Evolutionary conservation across 2,797 vertebrate species (phyloP), one percentile per base, ranked within the genome.

Genomic region (Pangasius sanitwongsei): DNA sequence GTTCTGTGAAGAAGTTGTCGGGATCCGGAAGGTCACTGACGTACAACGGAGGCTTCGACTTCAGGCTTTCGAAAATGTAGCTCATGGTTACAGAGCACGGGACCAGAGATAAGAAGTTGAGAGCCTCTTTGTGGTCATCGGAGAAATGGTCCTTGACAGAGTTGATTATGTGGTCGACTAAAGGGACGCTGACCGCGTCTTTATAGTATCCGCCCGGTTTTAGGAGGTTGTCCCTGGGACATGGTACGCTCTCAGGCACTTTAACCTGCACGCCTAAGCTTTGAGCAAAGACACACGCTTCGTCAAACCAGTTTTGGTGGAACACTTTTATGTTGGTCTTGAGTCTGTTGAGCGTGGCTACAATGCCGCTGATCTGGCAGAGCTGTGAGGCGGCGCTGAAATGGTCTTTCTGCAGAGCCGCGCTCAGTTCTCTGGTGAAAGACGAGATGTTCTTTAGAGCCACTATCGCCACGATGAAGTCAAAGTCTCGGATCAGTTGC

Each of bases 291-390:
- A 93, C 93, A 87, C 94, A 96, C 0, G 96, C 95, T 92, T 97
- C 96, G 4, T 97, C 96, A 78, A 96, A 97, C 96, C 96, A 97
- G 92, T 96, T 97, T 91, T 97, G 96, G 91, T 97, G 96, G 83
- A 97, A 97, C 74, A 97, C 95, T 88, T 97, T 97, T 90, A 97
- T 96, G 69, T 96, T 97, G 13, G 96, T 97, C 90, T 97, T 97
- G 20, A 97, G 96, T 89, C 96, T 85, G 91, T 95, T 97, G 65
- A 97, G 94, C 0, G 96, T 96, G 86, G 96, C 95, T 89, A 97
- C 94, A 23, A 97, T 97, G 18, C 96, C 96, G 53, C 92, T 93
- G 89, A 97, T 97, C 90, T 97, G 96, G 92, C 95, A 97, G 70
- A 97, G 96, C 83, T 97, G 96, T 5, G 96, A 97, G 0, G 96